phyloP scores from a whole-genome alignment of 2,888 invertebrate genomes.

The Autographa pulchrina region DNA sequence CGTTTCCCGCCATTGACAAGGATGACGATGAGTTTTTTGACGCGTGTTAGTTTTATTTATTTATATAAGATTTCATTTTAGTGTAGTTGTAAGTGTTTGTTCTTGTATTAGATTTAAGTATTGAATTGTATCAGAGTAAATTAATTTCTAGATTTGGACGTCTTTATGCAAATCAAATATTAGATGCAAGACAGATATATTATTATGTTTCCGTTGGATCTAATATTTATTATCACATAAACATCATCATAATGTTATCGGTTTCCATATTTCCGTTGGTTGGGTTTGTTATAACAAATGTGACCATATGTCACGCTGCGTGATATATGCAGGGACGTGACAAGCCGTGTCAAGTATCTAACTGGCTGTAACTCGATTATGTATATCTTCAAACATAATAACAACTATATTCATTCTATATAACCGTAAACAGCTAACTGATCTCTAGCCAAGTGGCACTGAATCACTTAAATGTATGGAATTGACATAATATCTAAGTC shows the following conservation, averaged over 20 bases:
- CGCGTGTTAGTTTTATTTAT: too few relatives aligned
- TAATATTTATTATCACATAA: constrained; percentile 42
- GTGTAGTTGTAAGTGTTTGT: too few relatives aligned
- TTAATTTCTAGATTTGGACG: not conserved
- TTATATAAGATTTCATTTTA: too few relatives aligned
- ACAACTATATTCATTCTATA: too few relatives aligned
- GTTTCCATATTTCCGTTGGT: constrained; percentile 17
- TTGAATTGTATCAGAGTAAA: too few relatives aligned
- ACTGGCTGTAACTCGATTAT: constrained; percentile 33
- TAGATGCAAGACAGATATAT: not conserved
- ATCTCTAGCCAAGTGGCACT: too few relatives aligned
- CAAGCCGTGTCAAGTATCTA: constrained; percentile 33
- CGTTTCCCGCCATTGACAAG: too few relatives aligned
- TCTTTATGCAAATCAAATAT: not conserved
- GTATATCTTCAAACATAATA: not conserved
- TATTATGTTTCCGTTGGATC: not conserved
- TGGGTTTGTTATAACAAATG: constrained; percentile 37
- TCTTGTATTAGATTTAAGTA: too few relatives aligned
- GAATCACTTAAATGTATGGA: too few relatives aligned
- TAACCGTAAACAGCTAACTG: too few relatives aligned
- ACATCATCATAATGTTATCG: constrained; percentile 22
- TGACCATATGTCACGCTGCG: constrained; percentile 29
- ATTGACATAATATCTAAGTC: too few relatives aligned
- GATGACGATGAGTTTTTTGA: too few relatives aligned
- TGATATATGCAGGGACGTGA: constrained; percentile 39